Conservation (phyloP, 2,797 vertebrate genomes). For the Arnoldichthys spilopterus region DNA sequence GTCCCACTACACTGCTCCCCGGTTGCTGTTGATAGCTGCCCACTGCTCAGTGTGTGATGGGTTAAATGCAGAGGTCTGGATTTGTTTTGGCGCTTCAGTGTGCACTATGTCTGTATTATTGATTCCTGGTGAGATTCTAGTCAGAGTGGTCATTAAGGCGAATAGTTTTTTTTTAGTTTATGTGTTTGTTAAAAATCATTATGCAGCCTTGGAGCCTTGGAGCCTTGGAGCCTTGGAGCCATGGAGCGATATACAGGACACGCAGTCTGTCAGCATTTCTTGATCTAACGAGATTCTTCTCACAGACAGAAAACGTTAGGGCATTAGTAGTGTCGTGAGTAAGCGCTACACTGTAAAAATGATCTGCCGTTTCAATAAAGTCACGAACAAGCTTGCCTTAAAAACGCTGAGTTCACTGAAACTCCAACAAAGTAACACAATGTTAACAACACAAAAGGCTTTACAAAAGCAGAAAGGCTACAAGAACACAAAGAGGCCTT, state of each 20-base stretch:
- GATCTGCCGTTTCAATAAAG: not conserved
- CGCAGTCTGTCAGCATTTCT: not conserved
- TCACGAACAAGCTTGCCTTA: not conserved
- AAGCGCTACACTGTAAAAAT: constrained; percentile 2
- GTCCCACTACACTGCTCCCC: too few relatives aligned
- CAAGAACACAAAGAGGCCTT: not conserved
- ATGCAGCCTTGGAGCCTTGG: too few relatives aligned
- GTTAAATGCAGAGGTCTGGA: too few relatives aligned
- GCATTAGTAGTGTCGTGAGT: not conserved
- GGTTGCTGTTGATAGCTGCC: too few relatives aligned
- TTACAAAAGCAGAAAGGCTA: not conserved
- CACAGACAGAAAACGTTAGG: not conserved
- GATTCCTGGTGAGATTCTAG: not conserved
- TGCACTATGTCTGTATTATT: not conserved
- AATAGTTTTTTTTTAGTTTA: too few relatives aligned
- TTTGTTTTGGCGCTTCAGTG: too few relatives aligned
- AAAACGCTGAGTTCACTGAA: not conserved
- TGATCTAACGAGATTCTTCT: not conserved
- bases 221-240: too few relatives aligned
- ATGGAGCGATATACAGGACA: not conserved
- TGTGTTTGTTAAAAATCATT: not conserved
- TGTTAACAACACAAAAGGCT: not conserved
- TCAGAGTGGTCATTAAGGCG: too few relatives aligned
- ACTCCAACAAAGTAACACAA: not conserved
- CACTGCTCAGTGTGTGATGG: too few relatives aligned